Evolutionary conservation across 2,113 vertebrate species (phyloP).

Genomic region (Anas platyrhynchos): DNA sequence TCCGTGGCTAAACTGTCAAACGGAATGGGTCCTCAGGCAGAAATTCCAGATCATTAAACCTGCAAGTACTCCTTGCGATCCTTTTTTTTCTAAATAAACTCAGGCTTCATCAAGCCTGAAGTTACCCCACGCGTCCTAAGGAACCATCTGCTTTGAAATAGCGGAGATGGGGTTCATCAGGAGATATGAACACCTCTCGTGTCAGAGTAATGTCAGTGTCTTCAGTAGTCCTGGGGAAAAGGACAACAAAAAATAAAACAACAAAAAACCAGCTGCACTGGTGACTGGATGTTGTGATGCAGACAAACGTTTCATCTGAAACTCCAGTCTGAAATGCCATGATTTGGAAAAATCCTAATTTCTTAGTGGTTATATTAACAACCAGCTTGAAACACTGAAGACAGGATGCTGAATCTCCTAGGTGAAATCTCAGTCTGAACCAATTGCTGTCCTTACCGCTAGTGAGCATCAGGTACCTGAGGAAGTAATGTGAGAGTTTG

Average conservation of each 20-base stretch:
- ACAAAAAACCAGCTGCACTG: neutral
- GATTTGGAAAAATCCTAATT: neutral
- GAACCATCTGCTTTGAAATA: neutral
- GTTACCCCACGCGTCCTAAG: neutral
- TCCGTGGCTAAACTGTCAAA: neutral
- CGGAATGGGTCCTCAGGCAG: slow-evolving; percentile 40
- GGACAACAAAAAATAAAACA: neutral
- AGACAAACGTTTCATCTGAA: accelerated
- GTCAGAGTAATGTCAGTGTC: neutral
- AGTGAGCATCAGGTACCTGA: neutral
- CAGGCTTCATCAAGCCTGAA: neutral
- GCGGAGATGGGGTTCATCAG: neutral
- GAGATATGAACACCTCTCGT: neutral
- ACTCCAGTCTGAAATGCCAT: neutral
- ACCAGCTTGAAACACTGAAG: neutral
- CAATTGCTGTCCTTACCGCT: neutral
- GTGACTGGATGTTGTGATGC: neutral
- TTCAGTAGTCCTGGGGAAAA: neutral
- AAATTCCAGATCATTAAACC: slow-evolving; percentile 38
- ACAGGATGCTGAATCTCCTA: neutral
- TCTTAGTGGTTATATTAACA: neutral
- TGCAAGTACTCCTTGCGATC: neutral
- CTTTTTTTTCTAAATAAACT: slow-evolving; percentile 28
- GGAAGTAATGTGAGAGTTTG: neutral
- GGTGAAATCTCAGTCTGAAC: neutral